Evolutionary conservation across 2,888 invertebrate genomes (phyloP).

Genomic region (Azorinus chamasolen): DNA sequence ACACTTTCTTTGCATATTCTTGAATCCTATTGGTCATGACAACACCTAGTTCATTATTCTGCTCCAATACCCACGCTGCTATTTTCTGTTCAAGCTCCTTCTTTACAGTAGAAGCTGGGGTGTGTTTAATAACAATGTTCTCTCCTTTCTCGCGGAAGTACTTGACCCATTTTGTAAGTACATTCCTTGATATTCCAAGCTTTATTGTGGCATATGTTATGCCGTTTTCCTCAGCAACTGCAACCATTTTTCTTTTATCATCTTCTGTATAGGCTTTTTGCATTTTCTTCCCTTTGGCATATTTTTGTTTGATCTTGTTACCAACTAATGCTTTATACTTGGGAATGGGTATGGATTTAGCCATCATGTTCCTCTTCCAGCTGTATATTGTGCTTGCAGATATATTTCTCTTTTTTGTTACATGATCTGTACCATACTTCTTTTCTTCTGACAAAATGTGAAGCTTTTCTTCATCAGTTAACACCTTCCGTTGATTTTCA

Average conservation of each 20-base stretch:
- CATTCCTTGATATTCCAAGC: conserved; percentile 41
- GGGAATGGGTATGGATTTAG: conserved; percentile 56
- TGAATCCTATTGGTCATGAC: conserved; percentile 37
- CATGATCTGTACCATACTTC: conserved; percentile 60
- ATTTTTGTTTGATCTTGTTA: conserved; percentile 56
- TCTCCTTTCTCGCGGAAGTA: conserved; percentile 56
- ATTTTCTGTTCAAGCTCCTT: conserved; percentile 51
- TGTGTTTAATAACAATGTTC: conserved; percentile 48
- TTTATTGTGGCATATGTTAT: conserved; percentile 52
- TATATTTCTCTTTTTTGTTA: conserved; percentile 58
- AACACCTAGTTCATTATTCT: conserved; percentile 51
- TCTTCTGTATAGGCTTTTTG: conserved; percentile 36
- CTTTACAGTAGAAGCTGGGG: conserved; percentile 34
- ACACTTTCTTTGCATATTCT: conserved; percentile 46
- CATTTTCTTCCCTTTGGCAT: conserved; percentile 46
- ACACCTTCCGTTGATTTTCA: conserved; percentile 50
- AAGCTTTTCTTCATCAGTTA: conserved; percentile 50
- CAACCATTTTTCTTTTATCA: conserved; percentile 51
- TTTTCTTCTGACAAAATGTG: conserved; percentile 61
- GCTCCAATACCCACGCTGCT: conserved; percentile 48
- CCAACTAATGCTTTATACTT: conserved; percentile 52
- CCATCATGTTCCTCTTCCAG: conserved; percentile 55
- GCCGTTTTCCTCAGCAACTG: conserved; percentile 52
- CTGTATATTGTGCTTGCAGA: conserved; percentile 53
- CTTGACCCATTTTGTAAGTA: conserved; percentile 50